phyloP scores from a whole-genome alignment of 2,113 vertebrate species.

The Chloropsis hardwickii region DNA sequence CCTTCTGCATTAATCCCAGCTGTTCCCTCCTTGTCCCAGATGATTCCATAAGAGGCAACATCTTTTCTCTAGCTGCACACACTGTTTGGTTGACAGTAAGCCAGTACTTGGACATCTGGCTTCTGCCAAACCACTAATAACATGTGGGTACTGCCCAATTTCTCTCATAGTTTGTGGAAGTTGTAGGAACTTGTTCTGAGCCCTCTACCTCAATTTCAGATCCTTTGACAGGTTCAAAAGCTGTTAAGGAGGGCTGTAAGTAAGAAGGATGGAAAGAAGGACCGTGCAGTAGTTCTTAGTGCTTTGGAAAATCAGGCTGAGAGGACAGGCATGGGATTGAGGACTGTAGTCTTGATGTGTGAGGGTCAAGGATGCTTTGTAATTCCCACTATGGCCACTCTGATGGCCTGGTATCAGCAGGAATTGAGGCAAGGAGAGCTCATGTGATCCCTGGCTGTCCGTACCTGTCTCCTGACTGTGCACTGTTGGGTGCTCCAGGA shows the following conservation, averaged over 20 bases:
- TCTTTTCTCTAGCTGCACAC: background rate
- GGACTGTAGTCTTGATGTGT: background rate
- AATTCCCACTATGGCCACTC: background rate
- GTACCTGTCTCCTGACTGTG: background rate
- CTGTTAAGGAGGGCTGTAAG: background rate
- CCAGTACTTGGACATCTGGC: background rate
- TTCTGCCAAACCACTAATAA: background rate
- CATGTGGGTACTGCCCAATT: background rate
- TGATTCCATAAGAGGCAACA: background rate
- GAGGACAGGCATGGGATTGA: background rate
- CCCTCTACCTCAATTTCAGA: background rate
- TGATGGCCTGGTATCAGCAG: background rate
- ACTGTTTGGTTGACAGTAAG: background rate
- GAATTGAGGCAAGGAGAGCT: background rate
- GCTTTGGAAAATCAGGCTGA: background rate
- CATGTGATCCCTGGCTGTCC: background rate
- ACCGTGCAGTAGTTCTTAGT: background rate
- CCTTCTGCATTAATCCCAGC: background rate
- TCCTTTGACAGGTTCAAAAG: background rate
- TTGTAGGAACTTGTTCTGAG: background rate
- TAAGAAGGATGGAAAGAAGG: background rate
- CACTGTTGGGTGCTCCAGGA: background rate
- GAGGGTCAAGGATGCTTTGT: background rate
- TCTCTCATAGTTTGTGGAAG: background rate
- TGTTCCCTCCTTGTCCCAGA: background rate